phyloP scores from a whole-genome alignment of 1,140 invertebrate genomes.

The Dreissena polymorpha region DNA sequence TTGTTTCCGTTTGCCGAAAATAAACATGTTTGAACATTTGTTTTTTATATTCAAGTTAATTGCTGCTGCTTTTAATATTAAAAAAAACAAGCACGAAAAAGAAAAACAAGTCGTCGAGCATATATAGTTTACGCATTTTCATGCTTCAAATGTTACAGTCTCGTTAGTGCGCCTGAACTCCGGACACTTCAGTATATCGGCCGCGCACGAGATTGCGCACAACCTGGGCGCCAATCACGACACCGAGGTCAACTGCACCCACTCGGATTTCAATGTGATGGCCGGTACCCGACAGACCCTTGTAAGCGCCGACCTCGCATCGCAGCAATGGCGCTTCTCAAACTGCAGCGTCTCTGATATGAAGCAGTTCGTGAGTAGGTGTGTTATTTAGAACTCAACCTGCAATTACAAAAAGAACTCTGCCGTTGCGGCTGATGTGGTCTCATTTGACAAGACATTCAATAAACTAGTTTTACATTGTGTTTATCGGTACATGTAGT shows the following conservation, averaged over 20 bases:
- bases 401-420: no score
- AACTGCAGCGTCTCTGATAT: not conserved
- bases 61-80: no score
- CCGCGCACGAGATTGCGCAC: not conserved
- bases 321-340: not conserved
- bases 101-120: not conserved
- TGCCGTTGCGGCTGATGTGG: no score
- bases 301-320: not conserved
- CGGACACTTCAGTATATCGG: not conserved
- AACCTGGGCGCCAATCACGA: not conserved
- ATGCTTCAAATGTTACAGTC: not conserved
- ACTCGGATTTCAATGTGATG: not conserved
- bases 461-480: no score
- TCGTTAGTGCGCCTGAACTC: not conserved
- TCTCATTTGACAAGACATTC: no score
- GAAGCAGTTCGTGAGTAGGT: not conserved
- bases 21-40: no score
- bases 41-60: no score
- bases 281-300: not conserved
- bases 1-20: no score
- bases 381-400: not conserved
- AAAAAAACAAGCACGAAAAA: not conserved
- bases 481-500: no score
- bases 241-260: not conserved
- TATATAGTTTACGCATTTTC: not conserved